A percentile compares a stretch with the other conserved stretches of the same genome.
phyloP scores from a whole-genome alignment of 2,113 vertebrate genomes.

The Myotis davidii region DNA sequence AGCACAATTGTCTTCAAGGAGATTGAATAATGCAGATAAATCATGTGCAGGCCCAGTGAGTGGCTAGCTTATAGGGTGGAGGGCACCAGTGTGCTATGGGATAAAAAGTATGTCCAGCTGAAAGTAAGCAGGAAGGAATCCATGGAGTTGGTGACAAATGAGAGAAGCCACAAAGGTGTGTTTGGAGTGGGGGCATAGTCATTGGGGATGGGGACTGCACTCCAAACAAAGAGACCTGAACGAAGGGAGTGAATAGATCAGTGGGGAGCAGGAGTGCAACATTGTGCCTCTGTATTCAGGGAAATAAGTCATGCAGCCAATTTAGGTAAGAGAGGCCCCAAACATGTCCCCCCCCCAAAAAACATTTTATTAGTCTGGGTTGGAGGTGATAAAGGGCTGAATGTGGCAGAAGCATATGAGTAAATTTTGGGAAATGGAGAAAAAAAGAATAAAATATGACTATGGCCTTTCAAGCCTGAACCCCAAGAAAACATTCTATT shows the following conservation, averaged over 20 bases:
- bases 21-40: neutral
- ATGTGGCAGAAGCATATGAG: no score
- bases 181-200: neutral
- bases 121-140: neutral
- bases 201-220: no score
- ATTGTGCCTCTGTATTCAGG: fast-evolving
- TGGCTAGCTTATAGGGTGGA: no score
- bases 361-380: neutral
- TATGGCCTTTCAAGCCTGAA: neutral
- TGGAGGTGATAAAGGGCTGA: neutral
- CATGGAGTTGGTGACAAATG: neutral
- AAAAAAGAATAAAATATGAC: neutral
- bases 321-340: neutral
- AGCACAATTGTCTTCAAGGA: neutral
- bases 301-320: no score
- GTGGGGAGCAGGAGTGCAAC: neutral
- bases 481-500: fast-evolving
- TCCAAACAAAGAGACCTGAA: neutral
- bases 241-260: neutral
- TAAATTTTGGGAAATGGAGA: neutral
- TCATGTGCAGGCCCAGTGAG: fast-evolving
- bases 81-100: neutral
- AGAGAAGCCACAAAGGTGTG: neutral
- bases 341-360: no score
- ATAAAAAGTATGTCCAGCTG: neutral